Conservation (phyloP, 2,888 invertebrate genomes). For the Cryptus viduatorius region DNA sequence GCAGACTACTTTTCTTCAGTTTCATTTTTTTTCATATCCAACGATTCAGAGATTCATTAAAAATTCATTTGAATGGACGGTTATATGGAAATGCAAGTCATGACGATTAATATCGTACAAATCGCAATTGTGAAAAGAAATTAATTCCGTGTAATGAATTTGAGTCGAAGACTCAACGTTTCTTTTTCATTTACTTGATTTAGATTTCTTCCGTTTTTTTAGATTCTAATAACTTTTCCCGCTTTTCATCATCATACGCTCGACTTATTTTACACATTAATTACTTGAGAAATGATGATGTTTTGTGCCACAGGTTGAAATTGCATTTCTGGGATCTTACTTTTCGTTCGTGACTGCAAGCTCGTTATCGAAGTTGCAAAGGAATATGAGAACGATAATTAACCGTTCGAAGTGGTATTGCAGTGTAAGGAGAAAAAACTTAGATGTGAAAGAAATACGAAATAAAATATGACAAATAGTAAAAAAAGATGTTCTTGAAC, state of each 20-base stretch:
- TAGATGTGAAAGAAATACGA: not conserved
- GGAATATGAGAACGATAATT: slow-evolving; percentile 1
- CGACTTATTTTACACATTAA: slow-evolving; percentile 18
- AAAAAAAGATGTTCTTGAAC: not conserved
- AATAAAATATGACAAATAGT: not conserved
- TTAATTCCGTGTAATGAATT: not conserved
- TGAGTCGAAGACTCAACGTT: not conserved
- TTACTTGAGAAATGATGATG: not conserved
- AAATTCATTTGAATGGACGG: not conserved
- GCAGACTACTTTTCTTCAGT: slow-evolving; percentile 29
- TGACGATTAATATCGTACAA: not conserved
- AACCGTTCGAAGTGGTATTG: not conserved
- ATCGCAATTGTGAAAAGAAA: not conserved
- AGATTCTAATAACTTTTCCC: not conserved
- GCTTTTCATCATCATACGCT: not conserved
- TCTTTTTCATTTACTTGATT: not conserved
- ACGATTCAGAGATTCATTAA: slow-evolving; percentile 21
- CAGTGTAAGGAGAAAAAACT: not conserved
- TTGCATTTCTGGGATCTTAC: slow-evolving; percentile 25
- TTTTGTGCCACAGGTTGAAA: not conserved
- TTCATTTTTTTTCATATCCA: not conserved
- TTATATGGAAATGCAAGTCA: not conserved
- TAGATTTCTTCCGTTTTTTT: not conserved
- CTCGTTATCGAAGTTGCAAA: not conserved
- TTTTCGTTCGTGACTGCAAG: not conserved